Conservation (phyloP, 2,888 invertebrate species). For the Idaea biselata region DNA sequence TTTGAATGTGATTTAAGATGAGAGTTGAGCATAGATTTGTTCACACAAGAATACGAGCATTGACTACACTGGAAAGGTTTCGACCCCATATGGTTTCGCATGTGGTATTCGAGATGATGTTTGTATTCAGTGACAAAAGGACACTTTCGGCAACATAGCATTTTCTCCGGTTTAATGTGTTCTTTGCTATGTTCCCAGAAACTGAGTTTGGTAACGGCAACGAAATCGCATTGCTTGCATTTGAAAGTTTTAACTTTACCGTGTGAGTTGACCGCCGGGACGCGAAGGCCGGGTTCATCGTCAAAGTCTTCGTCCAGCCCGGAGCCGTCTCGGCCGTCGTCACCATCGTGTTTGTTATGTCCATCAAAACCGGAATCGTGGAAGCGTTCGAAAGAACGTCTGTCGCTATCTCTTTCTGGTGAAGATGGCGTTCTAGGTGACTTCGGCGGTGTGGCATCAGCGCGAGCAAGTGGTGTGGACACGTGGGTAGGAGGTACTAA, state of each 20-base stretch:
- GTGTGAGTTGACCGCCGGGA: constrained; percentile 86
- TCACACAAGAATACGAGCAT: constrained; percentile 96
- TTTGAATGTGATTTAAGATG: constrained; percentile 97
- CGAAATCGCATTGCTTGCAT: constrained; percentile 95
- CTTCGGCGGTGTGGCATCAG: constrained; percentile 70
- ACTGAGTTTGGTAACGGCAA: constrained; percentile 92
- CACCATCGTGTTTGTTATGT: constrained; percentile 54
- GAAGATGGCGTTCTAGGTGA: constrained; percentile 64
- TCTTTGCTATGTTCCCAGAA: constrained; percentile 95
- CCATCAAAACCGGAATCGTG: constrained; percentile 78
- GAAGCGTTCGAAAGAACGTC: constrained; percentile 64
- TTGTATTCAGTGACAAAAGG: constrained; percentile 99
- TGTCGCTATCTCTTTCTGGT: constrained; percentile 55
- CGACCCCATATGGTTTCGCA: constrained; percentile 95
- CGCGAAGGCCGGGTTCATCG: constrained; percentile 81
- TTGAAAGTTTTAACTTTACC: constrained; percentile 93
- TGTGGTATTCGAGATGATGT: constrained; percentile 98
- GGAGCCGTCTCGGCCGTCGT: constrained; percentile 73
- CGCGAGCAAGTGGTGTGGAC: constrained; percentile 60
- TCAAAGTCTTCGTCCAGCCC: constrained; percentile 74
- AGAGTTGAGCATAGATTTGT: constrained; percentile 99
- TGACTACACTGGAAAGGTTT: constrained; percentile 97
- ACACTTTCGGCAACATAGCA: constrained; percentile 94
- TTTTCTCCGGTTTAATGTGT: constrained; percentile 96
- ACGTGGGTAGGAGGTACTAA: constrained; percentile 58